Evolutionary conservation across 2,113 vertebrate species (phyloP), one percentile per base, ranked within the genome.

Genomic region (Aphyosemion australe): DNA sequence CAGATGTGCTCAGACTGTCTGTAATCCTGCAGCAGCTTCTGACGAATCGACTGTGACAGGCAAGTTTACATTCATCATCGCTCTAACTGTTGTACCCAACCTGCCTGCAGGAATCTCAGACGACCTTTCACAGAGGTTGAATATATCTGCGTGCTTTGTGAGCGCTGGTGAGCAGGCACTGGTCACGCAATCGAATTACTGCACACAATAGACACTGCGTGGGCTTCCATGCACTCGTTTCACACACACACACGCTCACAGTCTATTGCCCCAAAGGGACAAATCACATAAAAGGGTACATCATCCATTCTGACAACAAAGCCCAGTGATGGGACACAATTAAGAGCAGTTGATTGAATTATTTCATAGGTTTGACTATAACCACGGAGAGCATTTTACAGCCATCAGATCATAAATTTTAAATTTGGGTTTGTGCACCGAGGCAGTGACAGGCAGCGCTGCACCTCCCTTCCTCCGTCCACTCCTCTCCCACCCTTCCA

Each of bases 401-500:
- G 61, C 70, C 66, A 74, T 74, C 62, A 54, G 52, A 72, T 84
- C 68, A 83, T 86, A 74, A 87, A 85, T 85, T 89, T 84, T 85
- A 62, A 55, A 87, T 85, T 64, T 84, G 58, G 57, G 61, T 43
- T 61, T 59, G 45, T 32, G 53, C 67, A 12, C 47, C 26, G 57
- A 74, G 60, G 74, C 78, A 76, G 62, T 72, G 80, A 82, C 84
- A 73, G 72, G 61, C 65, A 84, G 79, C 73, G 75, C 74, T 79
- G 79, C 84, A 73, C 80, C 88, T 80, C 90, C 88, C 81, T 80
- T 84, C 61, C 78, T 71, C 74, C 47, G 81, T 84, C 84, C 87
- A 80, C 83, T 83, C 76, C 82, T 84, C 82, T 76, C 83, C 87
- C 78, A 75, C 78, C 87, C 88, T 84, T 85, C 79, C 76, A 85